These are phyloP conservation scores for Micrasema minimum DNA, from an alignment of 1,140 invertebrate species.

Conservation along the genomic window DNA sequence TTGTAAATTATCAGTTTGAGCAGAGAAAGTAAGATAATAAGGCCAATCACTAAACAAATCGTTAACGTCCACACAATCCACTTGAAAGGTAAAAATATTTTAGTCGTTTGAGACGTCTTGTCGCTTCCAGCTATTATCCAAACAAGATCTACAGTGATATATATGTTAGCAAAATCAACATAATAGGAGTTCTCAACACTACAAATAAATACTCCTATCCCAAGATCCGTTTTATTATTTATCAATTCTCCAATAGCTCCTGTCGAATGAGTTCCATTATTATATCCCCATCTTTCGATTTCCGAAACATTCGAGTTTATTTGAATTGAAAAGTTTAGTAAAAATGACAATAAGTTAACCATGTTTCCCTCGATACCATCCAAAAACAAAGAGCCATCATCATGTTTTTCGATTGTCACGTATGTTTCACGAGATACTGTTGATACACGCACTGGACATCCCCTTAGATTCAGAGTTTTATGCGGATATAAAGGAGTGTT, in stretches of 20 bases:
- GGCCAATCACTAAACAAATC: conserved; percentile 17
- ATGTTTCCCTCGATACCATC: conserved; percentile 45
- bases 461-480: conserved; percentile 37
- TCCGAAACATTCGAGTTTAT: conserved; percentile 15
- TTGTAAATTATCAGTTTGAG: conserved; percentile 38
- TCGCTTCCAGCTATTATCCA: conserved; percentile 45
- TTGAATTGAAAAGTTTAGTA: conserved; percentile 43
- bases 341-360: conserved; percentile 22
- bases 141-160: conserved; percentile 43
- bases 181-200: conserved; percentile 12
- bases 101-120: conserved; percentile 25
- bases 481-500: conserved; percentile 34
- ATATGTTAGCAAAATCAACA: conserved; percentile 42
- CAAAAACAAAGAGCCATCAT: conserved; percentile 20
- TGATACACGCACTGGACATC: conserved; percentile 37
- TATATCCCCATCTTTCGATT: conserved; percentile 34
- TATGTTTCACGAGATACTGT: conserved; percentile 37
- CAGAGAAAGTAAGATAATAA: conserved; percentile 23
- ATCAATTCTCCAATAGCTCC: conserved; percentile 45
- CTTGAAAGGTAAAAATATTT: conserved; percentile 43
- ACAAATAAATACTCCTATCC: conserved; percentile 38
- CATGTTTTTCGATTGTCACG: conserved; percentile 20
- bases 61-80: conserved; percentile 38
- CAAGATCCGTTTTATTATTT: conserved; percentile 44
- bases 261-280: conserved; percentile 38